phyloP scores from a whole-genome alignment of 2,113 vertebrate genomes.

The Climacteris rufus region DNA sequence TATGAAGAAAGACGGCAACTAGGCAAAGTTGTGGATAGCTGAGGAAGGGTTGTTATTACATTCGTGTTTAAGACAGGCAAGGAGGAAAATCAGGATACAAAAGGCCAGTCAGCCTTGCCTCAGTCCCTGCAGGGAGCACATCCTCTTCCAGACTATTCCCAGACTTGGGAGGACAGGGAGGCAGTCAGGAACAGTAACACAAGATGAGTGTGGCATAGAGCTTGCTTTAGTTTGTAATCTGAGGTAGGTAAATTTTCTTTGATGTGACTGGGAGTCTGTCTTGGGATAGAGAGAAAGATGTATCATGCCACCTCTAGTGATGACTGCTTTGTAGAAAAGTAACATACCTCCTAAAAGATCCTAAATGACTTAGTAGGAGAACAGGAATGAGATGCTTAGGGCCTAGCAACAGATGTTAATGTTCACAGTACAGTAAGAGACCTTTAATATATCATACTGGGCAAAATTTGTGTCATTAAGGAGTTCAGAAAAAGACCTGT shows the following conservation, averaged over 20 bases:
- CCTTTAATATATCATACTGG: neutral
- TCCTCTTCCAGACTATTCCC: neutral
- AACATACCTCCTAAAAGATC: neutral
- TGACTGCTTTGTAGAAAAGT: neutral
- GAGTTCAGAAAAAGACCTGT: neutral
- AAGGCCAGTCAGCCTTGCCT: neutral
- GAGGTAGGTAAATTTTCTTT: neutral
- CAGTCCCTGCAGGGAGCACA: neutral
- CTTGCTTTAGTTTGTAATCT: neutral
- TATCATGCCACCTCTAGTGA: too few relatives aligned
- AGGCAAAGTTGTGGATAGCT: neutral
- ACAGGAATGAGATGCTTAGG: neutral
- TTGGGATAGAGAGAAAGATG: neutral
- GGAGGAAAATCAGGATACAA: neutral
- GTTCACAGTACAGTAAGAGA: neutral
- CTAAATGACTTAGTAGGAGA: fast-evolving
- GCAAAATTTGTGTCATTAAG: neutral
- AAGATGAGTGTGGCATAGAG: too few relatives aligned
- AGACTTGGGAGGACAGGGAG: neutral
- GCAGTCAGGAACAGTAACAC: neutral
- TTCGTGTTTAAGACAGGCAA: neutral
- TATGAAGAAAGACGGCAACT: neutral
- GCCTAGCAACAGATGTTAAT: neutral
- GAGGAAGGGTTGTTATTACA: neutral
- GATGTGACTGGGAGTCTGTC: neutral